Evolutionary conservation across 2,797 vertebrate genomes (phyloP).

Genomic region (Limosa lapponica): DNA sequence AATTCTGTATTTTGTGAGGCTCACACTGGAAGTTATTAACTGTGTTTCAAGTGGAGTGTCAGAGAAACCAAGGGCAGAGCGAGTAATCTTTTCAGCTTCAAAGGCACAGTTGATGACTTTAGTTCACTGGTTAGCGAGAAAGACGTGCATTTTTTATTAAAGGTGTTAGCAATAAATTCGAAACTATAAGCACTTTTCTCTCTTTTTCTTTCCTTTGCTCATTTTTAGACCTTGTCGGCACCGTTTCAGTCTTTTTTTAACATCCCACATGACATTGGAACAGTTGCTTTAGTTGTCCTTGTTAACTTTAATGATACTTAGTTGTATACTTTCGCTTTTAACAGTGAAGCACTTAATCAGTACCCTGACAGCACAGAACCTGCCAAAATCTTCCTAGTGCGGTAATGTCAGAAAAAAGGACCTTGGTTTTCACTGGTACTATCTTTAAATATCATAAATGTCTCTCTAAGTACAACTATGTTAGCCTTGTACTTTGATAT

Average conservation of each 20-base stretch:
- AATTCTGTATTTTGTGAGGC: conserved; percentile 70
- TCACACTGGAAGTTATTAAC: conserved; percentile 72
- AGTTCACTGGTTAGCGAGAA: conserved; percentile 64
- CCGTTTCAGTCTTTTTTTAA: not conserved
- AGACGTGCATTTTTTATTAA: conserved; percentile 68
- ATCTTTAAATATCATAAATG: not conserved
- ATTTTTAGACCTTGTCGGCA: not conserved
- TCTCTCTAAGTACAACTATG: not conserved
- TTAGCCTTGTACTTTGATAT: not conserved
- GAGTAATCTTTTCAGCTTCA: conserved; percentile 74
- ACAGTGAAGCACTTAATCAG: not conserved
- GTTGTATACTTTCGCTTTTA: not conserved
- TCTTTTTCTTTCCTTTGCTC: not conserved
- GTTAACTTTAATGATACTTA: not conserved
- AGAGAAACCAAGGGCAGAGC: conserved; percentile 62
- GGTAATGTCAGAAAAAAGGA: not conserved
- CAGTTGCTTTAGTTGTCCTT: not conserved
- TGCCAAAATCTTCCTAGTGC: not conserved
- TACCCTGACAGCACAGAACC: not conserved
- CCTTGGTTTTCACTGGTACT: not conserved
- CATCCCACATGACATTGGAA: not conserved
- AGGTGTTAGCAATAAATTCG: conserved; percentile 56
- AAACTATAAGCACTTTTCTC: conserved; percentile 28
- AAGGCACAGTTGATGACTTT: conserved; percentile 68
- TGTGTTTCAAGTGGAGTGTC: conserved; percentile 71